Conservation (phyloP, 2,113 vertebrate species). For the Pomatostomus ruficeps region DNA sequence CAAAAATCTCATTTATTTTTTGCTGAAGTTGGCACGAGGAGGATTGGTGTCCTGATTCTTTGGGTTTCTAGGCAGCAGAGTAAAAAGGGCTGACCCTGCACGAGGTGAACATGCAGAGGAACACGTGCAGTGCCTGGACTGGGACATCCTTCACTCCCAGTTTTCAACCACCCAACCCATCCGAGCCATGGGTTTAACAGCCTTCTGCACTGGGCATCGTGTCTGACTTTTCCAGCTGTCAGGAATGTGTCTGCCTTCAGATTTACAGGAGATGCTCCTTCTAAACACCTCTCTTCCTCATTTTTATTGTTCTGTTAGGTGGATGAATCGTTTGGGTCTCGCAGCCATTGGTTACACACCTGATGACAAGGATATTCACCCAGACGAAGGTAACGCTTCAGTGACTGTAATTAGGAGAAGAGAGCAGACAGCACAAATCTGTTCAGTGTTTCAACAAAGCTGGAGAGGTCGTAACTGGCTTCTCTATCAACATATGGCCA, state of each 20-base stretch:
- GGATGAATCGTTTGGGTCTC: constrained; percentile 90
- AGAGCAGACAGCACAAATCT: background rate
- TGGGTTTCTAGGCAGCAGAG: background rate
- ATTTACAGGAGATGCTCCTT: background rate
- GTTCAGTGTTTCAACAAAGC: background rate
- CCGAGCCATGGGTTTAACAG: background rate
- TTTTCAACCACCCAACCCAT: background rate
- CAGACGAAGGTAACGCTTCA: constrained; percentile 85
- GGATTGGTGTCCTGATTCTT: background rate
- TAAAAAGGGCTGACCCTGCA: background rate
- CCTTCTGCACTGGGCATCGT: background rate
- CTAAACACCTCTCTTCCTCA: background rate
- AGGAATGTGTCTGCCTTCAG: background rate
- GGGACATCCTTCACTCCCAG: background rate
- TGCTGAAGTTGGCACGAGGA: background rate
- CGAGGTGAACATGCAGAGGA: background rate
- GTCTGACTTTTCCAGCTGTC: background rate
- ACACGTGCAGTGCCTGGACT: background rate
- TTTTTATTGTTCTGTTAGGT: constrained; percentile 66
- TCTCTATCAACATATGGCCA: background rate
- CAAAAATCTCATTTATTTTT: no score
- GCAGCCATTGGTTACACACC: constrained; percentile 91
- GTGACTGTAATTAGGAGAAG: background rate
- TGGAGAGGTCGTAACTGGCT: background rate
- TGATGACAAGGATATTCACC: constrained; percentile 87